phyloP scores from a whole-genome alignment of 2,797 vertebrate genomes.

The Melanotaenia nigrans region DNA sequence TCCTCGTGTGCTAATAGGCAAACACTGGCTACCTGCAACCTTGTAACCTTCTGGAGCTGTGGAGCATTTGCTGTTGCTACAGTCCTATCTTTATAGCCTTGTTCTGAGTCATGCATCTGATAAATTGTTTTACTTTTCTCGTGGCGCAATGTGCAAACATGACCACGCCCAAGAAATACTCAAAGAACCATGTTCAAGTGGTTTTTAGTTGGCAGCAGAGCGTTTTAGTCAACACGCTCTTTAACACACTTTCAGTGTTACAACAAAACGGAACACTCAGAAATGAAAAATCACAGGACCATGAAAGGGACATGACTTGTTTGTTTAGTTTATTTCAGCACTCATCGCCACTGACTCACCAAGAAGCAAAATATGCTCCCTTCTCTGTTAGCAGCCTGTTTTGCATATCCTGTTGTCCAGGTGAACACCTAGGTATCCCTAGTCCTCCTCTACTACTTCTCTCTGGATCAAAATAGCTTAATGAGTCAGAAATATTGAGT shows the following conservation, averaged over 20 bases:
- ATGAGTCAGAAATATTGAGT: not conserved
- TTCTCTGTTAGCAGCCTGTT: not conserved
- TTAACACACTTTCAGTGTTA: too few species aligned
- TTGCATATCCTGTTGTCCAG: not conserved
- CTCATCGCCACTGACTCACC: not conserved
- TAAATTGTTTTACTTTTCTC: constrained; percentile 15
- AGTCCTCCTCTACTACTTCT: not conserved
- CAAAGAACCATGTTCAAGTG: not conserved
- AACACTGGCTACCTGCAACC: not conserved
- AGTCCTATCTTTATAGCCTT: constrained; percentile 1
- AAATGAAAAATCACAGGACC: not conserved
- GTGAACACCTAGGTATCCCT: not conserved
- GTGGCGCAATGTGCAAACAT: constrained; percentile 9
- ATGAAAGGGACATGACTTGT: too few species aligned
- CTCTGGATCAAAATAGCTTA: too few species aligned
- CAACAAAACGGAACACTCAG: not conserved
- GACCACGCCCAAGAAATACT: constrained; percentile 36
- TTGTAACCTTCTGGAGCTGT: not conserved
- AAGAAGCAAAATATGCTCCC: too few species aligned
- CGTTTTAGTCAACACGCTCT: too few species aligned
- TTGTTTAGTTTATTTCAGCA: not conserved
- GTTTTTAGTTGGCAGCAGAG: constrained; percentile 9
- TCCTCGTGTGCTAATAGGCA: not conserved
- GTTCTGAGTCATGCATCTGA: constrained; percentile 17
- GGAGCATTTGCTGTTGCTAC: not conserved